Percentiles rank a stretch among this genome's conserved stretches.
These are phyloP conservation scores for Drosophila nigricruria DNA, from an alignment of 2,888 invertebrate species.

Conservation along the genomic window DNA sequence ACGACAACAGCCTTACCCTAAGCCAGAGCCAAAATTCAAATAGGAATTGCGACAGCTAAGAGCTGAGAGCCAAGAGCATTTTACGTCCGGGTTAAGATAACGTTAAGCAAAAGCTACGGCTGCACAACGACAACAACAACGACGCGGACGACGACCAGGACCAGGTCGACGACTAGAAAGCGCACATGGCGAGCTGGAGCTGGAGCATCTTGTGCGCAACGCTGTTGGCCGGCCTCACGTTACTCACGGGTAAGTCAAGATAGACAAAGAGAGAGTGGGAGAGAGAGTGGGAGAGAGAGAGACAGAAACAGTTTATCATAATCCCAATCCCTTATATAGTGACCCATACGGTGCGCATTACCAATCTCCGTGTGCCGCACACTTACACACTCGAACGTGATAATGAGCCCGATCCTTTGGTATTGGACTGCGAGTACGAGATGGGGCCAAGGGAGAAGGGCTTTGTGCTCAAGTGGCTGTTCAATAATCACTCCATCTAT, in stretches of 20 bases:
- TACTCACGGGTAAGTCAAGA: slow-evolving; percentile 73
- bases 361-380: slow-evolving; percentile 85
- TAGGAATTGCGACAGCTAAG: slow-evolving; percentile 8
- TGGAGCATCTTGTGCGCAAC: slow-evolving; percentile 77
- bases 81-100: slow-evolving; percentile 39
- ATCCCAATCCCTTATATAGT: slow-evolving; percentile 54
- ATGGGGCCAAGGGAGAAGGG: slow-evolving; percentile 83
- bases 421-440: slow-evolving; percentile 85
- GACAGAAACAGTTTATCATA: background rate
- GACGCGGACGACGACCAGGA: slow-evolving; percentile 41
- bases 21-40: slow-evolving; percentile 14
- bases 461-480: slow-evolving; percentile 85
- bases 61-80: background rate
- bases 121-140: slow-evolving; percentile 43
- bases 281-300: background rate
- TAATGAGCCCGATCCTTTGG: slow-evolving; percentile 83
- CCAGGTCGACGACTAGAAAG: slow-evolving; percentile 59
- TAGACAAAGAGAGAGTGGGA: background rate
- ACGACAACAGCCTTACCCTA: slow-evolving; percentile 29
- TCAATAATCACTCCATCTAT: slow-evolving; percentile 85
- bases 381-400: slow-evolving; percentile 84
- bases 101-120: slow-evolving; percentile 48
- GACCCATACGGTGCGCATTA: slow-evolving; percentile 84
- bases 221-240: slow-evolving; percentile 80
- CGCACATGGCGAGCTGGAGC: slow-evolving; percentile 81